phyloP scores from a whole-genome alignment of 2,113 vertebrate species.

The Seriola aureovittata region DNA sequence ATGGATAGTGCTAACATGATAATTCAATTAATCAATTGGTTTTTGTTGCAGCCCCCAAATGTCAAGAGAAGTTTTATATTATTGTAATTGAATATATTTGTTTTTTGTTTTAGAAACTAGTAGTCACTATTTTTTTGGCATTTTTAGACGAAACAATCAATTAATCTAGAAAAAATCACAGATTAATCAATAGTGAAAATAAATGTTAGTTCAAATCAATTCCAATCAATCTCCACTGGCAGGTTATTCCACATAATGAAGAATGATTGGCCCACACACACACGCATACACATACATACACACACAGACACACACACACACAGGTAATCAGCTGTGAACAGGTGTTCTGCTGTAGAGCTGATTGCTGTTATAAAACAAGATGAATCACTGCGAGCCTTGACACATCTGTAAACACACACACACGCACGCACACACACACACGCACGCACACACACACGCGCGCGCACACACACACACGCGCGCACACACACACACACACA shows the following conservation, averaged over 20 bases:
- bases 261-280: not conserved
- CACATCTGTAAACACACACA: conserved; percentile 9
- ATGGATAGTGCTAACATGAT: not conserved
- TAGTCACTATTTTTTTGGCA: too few species aligned
- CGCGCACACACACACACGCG: too few species aligned
- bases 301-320: not conserved
- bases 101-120: too few species aligned
- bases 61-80: too few species aligned
- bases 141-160: too few species aligned
- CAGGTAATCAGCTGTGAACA: conserved; percentile 29
- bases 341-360: conserved; percentile 36
- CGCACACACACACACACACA: too few species aligned
- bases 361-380: conserved; percentile 51
- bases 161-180: too few species aligned
- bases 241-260: conserved; percentile 24
- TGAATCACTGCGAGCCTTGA: conserved; percentile 1
- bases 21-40: not conserved
- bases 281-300: not conserved
- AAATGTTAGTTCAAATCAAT: not conserved
- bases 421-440: conserved; percentile 4
- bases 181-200: too few species aligned
- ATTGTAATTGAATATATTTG: too few species aligned
- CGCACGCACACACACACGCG: not conserved
- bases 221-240: not conserved
- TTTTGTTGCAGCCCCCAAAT: too few species aligned